phyloP scores from a whole-genome alignment of 64 coral and sea anemone genomes.

The Montipora sp. region DNA sequence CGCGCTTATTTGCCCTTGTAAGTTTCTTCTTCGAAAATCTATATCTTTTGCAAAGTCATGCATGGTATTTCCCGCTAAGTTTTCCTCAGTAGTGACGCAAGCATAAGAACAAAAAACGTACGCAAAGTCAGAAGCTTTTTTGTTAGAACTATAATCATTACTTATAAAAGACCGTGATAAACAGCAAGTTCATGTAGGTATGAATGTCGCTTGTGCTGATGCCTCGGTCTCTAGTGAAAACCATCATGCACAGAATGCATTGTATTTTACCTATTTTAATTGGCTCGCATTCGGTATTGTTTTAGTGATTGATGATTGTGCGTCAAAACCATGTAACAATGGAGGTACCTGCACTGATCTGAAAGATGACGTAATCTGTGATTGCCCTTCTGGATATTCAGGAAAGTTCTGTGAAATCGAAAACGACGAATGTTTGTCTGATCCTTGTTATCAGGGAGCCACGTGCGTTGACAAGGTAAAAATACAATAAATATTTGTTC shows the following conservation, averaged over 20 bases:
- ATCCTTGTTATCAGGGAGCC: conserved; percentile 72
- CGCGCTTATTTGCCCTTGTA: too few relatives aligned
- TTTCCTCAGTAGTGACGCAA: too few relatives aligned
- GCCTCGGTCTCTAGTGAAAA: too few relatives aligned
- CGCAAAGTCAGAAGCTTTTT: too few relatives aligned
- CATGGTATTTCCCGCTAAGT: too few relatives aligned
- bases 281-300: background rate
- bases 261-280: background rate
- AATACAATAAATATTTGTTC: background rate
- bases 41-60: too few relatives aligned
- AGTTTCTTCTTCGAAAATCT: too few relatives aligned
- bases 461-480: conserved; percentile 94
- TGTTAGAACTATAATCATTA: too few relatives aligned
- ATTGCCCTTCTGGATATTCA: conserved; percentile 76
- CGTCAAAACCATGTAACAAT: conserved; percentile 93
- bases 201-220: too few relatives aligned
- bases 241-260: background rate
- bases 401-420: conserved; percentile 87
- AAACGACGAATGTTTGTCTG: conserved; percentile 89
- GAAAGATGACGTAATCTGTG: conserved; percentile 80
- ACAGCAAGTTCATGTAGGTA: too few relatives aligned
- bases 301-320: conserved; percentile 87
- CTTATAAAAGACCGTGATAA: too few relatives aligned
- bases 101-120: too few relatives aligned
- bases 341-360: conserved; percentile 67